Base-by-base conservation (phyloP, 2,113 vertebrate genomes). In the Chloropsis cyanopogon region DNA sequence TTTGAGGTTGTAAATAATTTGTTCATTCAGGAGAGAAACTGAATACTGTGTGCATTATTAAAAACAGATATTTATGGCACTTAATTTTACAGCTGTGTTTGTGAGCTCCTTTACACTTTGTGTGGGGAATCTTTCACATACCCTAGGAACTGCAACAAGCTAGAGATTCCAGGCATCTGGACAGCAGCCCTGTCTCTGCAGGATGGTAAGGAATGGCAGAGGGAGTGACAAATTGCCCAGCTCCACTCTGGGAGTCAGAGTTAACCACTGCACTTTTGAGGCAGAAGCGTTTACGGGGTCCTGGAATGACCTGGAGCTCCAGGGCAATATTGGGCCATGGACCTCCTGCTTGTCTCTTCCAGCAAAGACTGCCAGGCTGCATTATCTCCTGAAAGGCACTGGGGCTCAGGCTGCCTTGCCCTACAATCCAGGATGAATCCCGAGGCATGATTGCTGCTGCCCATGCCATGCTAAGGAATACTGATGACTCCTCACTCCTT, bases 31-130 rank as follows among this genome's bases (percentile, higher is more conserved):
- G 47, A 70, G 17, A 13, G n/a, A 82, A 90, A 82, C 25, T 44
- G 64, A 81, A 86, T 83, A 83, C 12, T 56, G 47, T 49, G n/a
- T 68, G 28, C 2, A 4, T 22, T 78, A 41, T 71, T 88, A 86
- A 92, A 92, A 95, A 6, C 35, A 94, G 44, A 68, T 75, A 82
- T 82, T 93, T 70, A 86, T 53, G 63, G 73, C 52, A 71, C 37
- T 88, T 81, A 73, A 73, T 94, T 91, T 95, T 95, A 71, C 68
- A 86, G 44, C 64, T 88, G 60, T 81, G 60, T 86, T 92, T 96
- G 84, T 63, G 56, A 80, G 31, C 13, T 86, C 26, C 76, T 73
- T 90, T 94, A 78, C 2, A 4, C 17, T 88, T 92, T 46, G 9
- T 49, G 37, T 88, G 68, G 60, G 76, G 60, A 80, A 88, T 90